Base-by-base conservation (phyloP, 2,888 invertebrate species). In the Ctenicera cuprea region DNA sequence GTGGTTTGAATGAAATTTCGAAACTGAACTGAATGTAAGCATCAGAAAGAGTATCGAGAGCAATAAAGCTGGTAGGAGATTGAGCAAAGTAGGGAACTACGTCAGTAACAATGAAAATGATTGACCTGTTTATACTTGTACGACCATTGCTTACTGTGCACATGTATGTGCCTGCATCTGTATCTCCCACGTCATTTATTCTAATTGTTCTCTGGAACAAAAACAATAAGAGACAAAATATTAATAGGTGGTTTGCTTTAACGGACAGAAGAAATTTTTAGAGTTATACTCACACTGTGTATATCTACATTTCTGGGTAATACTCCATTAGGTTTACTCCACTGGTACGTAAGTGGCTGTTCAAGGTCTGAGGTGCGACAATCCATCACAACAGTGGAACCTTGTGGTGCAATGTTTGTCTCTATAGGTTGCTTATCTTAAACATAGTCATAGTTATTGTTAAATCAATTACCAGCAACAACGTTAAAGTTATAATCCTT, bases 1-100 rank as follows among this genome's bases (percentile, higher is more conserved):
- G 92, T 0, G 98, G 96, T 84, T 94, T 95, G 88, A 98, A 95
- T 0, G 96, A 94, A n/a, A 98, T 90, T 85, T 97, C 95, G 76
- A 98, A 93, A 82, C 94, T 94, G 83, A 97, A 95, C 81, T 92
- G 92, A 30, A 92, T 89, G 84, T 94, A 95, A 0, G 95, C 93
- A 79, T 97, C 94, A 8, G 92, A 90, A 11, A 98, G 85, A 0
- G 94, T 92, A 8, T 93, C 92, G 78, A 96, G 89, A 0, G 92
- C 90, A 77, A 98, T 90, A 88, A 93, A 98, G 79, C 97, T 94
- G 7, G 90, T 85, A 12, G 94, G 93, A 22, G 92, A 90, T 84
- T 97, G 96, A 43, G 91, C 91, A 87, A 97, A 97, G 79, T 93
- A 92, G 0, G 97, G 97, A 26, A 97, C 94, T 12, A 97, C 92